Percentiles rank a stretch among this genome's conserved stretches.
phyloP scores from a whole-genome alignment of 2,113 vertebrate species.

The Sander lucioperca region DNA sequence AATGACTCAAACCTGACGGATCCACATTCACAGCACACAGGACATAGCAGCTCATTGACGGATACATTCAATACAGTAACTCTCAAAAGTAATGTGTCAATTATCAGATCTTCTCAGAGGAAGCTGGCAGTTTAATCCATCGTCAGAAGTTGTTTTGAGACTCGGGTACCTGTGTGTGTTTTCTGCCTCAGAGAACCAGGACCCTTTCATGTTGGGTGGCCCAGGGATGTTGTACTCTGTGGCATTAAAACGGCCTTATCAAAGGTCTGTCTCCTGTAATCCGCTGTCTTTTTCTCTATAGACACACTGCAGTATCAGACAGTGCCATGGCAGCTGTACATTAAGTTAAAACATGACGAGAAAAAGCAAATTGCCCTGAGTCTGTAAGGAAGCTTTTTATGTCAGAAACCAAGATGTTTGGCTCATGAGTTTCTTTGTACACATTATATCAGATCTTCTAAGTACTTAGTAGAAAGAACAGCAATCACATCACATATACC shows the following conservation, averaged over 20 bases:
- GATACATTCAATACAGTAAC: not conserved
- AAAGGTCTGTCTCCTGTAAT: not conserved
- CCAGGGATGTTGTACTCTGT: constrained; percentile 23
- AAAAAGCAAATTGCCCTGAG: not conserved
- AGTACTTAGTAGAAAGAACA: not conserved
- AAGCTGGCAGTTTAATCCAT: constrained; percentile 18
- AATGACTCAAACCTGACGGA: not conserved
- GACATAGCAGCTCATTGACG: not conserved
- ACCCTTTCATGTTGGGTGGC: constrained; percentile 19
- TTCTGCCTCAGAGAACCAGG: constrained; percentile 14
- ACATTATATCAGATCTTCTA: not conserved
- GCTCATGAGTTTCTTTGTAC: not conserved
- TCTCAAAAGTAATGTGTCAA: constrained; percentile 3
- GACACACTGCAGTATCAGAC: not conserved
- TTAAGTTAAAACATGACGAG: not conserved
- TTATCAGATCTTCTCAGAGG: constrained; percentile 12
- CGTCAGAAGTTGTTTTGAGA: constrained; percentile 24
- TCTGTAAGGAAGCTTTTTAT: not conserved
- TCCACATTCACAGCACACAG: not conserved
- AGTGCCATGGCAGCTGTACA: not conserved
- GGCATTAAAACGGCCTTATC: constrained; percentile 25
- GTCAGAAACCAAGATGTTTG: not conserved
- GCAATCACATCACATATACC: too few relatives aligned
- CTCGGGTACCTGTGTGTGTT: not conserved
- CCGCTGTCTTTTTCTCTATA: not conserved